Evolutionary conservation across 2,113 vertebrate genomes (phyloP).

Genomic region (Leucosticte australis): DNA sequence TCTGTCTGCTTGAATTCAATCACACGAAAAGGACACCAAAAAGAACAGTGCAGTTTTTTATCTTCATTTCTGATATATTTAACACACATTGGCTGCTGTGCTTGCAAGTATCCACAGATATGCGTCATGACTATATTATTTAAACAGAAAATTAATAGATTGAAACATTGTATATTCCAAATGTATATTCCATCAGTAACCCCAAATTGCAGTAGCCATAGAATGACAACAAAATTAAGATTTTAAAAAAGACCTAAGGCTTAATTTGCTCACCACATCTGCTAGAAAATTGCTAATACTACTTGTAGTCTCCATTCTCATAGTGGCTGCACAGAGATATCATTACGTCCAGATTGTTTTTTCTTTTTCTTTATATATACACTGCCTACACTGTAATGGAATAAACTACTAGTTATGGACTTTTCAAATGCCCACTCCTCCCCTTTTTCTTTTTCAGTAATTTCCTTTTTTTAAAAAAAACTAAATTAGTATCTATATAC

Average conservation of each 20-base stretch:
- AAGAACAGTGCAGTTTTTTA: background rate
- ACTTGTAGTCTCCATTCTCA: background rate
- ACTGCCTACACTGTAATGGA: background rate
- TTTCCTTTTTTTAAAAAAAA: background rate
- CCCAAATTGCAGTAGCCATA: background rate
- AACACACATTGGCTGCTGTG: slow-evolving; percentile 1
- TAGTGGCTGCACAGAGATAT: background rate
- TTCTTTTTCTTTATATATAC: background rate
- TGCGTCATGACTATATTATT: background rate
- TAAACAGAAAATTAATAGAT: slow-evolving; percentile 35
- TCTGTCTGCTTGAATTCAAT: background rate
- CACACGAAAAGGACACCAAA: background rate
- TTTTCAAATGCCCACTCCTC: background rate
- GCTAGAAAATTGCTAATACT: slow-evolving; percentile 31
- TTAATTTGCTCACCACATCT: slow-evolving; percentile 10
- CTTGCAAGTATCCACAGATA: background rate
- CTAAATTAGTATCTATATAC: background rate
- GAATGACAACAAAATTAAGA: slow-evolving; percentile 10
- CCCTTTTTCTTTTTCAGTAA: background rate
- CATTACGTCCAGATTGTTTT: background rate
- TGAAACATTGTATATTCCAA: background rate
- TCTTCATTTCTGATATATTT: slow-evolving; percentile 21
- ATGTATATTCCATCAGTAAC: background rate
- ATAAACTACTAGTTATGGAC: background rate
- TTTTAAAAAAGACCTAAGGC: slow-evolving; percentile 4